A percentile compares a stretch with the other conserved stretches of the same genome.
These are phyloP conservation scores for Pteronotus mesoamericanus DNA, from an alignment of 2,797 vertebrate genomes.

Conservation along the genomic window DNA sequence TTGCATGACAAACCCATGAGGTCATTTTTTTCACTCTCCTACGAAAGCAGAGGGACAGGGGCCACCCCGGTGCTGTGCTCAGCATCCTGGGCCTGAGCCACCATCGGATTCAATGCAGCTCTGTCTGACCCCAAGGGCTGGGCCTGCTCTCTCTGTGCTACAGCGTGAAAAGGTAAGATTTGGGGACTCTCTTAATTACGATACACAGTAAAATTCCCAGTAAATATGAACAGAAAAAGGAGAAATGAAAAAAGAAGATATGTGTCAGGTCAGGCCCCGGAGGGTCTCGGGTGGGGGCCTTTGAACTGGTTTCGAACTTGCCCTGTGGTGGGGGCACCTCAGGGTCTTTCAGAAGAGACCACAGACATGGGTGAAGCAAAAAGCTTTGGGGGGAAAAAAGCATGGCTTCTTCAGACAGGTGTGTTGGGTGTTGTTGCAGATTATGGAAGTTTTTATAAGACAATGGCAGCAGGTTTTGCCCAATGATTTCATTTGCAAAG, in stretches of 20 bases:
- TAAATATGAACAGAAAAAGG: background rate
- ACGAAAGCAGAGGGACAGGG: background rate
- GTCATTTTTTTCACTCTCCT: background rate
- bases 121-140: background rate
- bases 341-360: background rate
- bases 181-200: background rate
- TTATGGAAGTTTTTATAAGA: background rate
- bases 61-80: background rate
- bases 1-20: background rate
- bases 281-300: background rate
- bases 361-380: background rate
- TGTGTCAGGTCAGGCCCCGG: background rate
- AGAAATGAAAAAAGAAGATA: background rate
- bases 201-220: background rate
- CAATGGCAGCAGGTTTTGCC: background rate
- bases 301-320: background rate
- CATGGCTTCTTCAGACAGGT: background rate
- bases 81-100: background rate
- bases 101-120: background rate
- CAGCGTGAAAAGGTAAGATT: background rate
- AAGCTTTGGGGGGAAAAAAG: background rate
- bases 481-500: background rate
- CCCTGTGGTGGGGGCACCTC: no score
- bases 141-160: background rate
- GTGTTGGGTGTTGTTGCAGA: background rate